phyloP scores from a whole-genome alignment of 2,888 invertebrate genomes.

The Sarcophaga carnaria region DNA sequence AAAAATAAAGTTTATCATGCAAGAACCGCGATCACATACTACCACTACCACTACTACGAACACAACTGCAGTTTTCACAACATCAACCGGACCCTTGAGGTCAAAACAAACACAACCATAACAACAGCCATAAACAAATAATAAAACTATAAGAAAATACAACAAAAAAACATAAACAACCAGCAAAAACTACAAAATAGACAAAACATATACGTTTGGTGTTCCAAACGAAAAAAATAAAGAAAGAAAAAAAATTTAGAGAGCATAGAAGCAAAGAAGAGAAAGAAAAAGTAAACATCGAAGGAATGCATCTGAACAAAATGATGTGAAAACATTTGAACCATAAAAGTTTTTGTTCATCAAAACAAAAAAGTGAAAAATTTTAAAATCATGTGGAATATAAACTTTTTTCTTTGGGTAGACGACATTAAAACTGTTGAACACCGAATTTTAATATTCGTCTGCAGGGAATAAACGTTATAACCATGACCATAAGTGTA shows the following conservation, averaged over 20 bases:
- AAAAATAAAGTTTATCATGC: constrained; percentile 54
- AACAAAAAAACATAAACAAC: neutral
- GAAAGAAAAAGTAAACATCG: neutral
- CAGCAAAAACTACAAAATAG: constrained; percentile 17
- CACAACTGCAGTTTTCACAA: constrained; percentile 60
- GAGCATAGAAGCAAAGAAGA: neutral
- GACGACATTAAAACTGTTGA: neutral
- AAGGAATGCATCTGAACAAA: constrained; percentile 3
- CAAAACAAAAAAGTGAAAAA: neutral
- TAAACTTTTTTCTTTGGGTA: neutral
- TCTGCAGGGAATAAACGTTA: neutral
- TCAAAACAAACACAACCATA: constrained; percentile 58
- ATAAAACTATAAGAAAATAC: neutral
- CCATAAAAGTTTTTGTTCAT: neutral
- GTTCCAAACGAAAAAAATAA: neutral
- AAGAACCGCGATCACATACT: constrained; percentile 38
- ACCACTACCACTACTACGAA: constrained; percentile 2
- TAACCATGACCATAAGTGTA: neutral
- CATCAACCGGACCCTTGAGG: constrained; percentile 66
- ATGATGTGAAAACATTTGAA: neutral
- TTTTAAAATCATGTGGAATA: too few species aligned
- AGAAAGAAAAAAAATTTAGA: constrained; percentile 13
- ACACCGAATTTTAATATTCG: neutral
- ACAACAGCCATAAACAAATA: constrained; percentile 41
- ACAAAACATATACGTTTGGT: neutral